Conservation (phyloP, 2,797 vertebrate species). For the Tarsius wallacei region DNA sequence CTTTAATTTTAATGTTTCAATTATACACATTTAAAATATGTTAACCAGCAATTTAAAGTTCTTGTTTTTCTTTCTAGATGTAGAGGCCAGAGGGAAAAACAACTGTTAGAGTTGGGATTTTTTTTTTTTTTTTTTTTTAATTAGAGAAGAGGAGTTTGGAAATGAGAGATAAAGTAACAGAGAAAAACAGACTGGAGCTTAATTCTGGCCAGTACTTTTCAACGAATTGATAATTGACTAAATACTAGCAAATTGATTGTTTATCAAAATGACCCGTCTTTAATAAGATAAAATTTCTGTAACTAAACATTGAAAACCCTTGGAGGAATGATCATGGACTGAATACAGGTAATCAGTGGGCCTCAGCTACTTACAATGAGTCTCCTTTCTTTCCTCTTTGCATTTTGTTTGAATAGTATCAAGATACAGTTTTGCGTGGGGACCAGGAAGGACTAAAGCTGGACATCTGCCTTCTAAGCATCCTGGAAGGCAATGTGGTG, state of each 20-base stretch:
- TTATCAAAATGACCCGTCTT: conserved; percentile 39
- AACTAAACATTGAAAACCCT: conserved; percentile 20
- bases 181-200: neutral
- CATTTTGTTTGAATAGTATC: neutral
- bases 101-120: neutral
- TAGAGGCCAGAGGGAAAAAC: conserved; percentile 10
- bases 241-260: conserved; percentile 36
- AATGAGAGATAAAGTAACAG: neutral
- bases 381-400: neutral
- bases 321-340: neutral
- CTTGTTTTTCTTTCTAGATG: conserved; percentile 18
- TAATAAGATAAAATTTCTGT: conserved; percentile 18
- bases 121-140: conserved; percentile 45
- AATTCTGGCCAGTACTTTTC: conserved; percentile 41
- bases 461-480: neutral
- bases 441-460: neutral
- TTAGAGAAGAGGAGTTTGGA: conserved; percentile 41
- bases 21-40: conserved; percentile 63
- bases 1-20: conserved; percentile 56
- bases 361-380: neutral
- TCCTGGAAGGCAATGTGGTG: too few relatives aligned
- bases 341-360: neutral
- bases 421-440: neutral
- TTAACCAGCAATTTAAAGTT: neutral
- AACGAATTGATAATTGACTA: conserved; percentile 44